Evolutionary conservation across 1,140 invertebrate species (phyloP).

Genomic region (Drosophila tsacasi): DNA sequence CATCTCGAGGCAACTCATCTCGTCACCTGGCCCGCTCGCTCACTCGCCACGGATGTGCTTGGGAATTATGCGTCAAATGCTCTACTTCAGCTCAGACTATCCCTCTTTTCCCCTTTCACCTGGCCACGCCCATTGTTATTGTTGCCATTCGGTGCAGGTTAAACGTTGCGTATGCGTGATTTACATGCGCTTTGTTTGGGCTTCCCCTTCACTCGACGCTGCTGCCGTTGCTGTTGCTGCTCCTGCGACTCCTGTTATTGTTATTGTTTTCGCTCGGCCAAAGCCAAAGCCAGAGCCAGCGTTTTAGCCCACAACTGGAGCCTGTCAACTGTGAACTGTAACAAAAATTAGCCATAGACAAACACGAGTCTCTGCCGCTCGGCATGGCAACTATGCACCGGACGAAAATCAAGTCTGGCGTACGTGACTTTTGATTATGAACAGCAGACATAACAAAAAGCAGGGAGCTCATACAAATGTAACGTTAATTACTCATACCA

Average conservation of each 20-base stretch:
- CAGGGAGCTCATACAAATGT: neutral
- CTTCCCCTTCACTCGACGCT: slow-evolving; percentile 28
- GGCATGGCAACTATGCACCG: slow-evolving; percentile 22
- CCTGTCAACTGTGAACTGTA: slow-evolving; percentile 64
- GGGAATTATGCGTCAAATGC: slow-evolving; percentile 74
- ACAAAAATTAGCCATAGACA: slow-evolving; percentile 61
- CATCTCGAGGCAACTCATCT: slow-evolving; percentile 38
- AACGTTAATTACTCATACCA: slow-evolving; percentile 1
- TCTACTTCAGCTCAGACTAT: slow-evolving; percentile 55
- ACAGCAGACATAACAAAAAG: neutral
- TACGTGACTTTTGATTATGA: slow-evolving; percentile 15
- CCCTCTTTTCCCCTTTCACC: neutral
- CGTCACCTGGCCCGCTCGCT: slow-evolving; percentile 36
- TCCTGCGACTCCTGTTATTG: slow-evolving; percentile 43
- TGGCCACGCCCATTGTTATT: slow-evolving; percentile 52
- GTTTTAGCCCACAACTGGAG: slow-evolving; percentile 18
- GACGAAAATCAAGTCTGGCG: slow-evolving; percentile 18
- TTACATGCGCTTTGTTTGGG: slow-evolving; percentile 75
- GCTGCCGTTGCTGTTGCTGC: slow-evolving; percentile 3
- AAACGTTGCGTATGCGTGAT: slow-evolving; percentile 79
- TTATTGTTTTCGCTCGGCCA: slow-evolving; percentile 72
- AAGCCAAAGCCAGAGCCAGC: slow-evolving; percentile 51
- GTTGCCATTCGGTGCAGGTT: slow-evolving; percentile 64
- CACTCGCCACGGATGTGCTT: slow-evolving; percentile 56
- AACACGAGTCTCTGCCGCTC: slow-evolving; percentile 13